A percentile compares a stretch with the other conserved stretches of the same genome.
Conservation (phyloP, 2,888 invertebrate species). For the Temnothorax unifasciatus region DNA sequence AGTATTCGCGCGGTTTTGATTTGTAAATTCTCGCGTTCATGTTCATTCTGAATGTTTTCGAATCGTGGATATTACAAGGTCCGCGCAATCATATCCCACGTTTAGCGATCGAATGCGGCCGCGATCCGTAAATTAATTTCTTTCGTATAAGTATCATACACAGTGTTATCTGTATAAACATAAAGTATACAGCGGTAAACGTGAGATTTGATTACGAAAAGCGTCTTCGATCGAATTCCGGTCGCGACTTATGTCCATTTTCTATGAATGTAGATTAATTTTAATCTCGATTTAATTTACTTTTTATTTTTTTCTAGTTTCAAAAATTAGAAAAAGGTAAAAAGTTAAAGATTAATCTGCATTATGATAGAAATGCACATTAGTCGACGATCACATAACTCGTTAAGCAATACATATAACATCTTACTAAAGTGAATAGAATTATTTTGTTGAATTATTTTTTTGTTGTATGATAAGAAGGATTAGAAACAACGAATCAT, state of each 20-base stretch:
- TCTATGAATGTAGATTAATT: too few relatives aligned
- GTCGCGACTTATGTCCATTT: not conserved
- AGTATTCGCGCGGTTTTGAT: not conserved
- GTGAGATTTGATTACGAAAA: not conserved
- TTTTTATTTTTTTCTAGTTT: too few relatives aligned
- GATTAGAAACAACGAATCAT: not conserved
- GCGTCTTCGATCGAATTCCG: not conserved
- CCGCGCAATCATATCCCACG: not conserved
- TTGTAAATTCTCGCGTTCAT: not conserved
- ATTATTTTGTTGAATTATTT: not conserved
- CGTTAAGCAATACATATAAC: not conserved
- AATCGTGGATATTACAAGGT: not conserved
- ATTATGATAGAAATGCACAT: too few relatives aligned
- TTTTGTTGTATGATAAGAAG: not conserved
- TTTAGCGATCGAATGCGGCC: not conserved
- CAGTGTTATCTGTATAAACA: not conserved
- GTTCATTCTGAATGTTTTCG: conserved; percentile 1
- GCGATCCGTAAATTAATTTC: not conserved
- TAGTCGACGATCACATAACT: not conserved
- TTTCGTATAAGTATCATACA: not conserved
- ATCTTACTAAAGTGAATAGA: not conserved
- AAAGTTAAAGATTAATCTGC: too few relatives aligned
- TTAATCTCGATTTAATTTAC: too few relatives aligned
- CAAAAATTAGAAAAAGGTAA: too few relatives aligned
- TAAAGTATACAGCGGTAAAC: not conserved